Conservation (phyloP, 2,113 vertebrate species). For the Gallinago paraguaiae region DNA sequence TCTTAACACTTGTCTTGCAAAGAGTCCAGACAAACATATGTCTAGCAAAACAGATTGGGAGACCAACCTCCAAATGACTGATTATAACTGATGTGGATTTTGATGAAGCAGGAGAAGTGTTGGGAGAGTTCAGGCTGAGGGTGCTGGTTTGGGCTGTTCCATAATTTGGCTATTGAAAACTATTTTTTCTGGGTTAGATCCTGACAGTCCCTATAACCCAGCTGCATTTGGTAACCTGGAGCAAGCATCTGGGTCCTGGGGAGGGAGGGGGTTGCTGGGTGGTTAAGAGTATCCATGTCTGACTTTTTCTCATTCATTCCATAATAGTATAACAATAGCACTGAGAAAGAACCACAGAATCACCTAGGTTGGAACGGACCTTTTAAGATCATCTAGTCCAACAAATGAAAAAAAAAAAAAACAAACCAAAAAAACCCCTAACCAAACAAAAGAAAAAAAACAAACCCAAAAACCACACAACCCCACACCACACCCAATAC, state of each 20-base stretch:
- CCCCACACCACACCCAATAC: too few species aligned
- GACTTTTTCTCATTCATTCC: not conserved
- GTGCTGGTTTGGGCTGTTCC: not conserved
- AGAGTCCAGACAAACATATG: not conserved
- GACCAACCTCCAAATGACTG: not conserved
- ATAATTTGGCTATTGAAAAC: not conserved
- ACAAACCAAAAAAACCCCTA: too few species aligned
- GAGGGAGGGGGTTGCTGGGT: not conserved
- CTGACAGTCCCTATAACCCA: not conserved
- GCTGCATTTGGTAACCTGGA: not conserved
- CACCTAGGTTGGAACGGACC: too few species aligned
- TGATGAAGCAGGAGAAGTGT: not conserved
- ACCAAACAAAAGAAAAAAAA: too few species aligned
- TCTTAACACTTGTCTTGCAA: not conserved
- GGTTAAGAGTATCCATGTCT: not conserved
- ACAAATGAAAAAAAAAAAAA: too few species aligned
- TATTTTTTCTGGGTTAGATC: not conserved
- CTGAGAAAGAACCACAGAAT: not conserved
- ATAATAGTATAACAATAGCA: not conserved
- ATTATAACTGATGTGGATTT: not conserved
- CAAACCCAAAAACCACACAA: too few species aligned
- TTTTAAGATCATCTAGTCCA: too few species aligned
- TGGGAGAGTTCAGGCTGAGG: fast-evolving
- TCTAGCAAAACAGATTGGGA: not conserved
- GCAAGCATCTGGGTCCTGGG: not conserved